phyloP scores from a whole-genome alignment of 2,797 vertebrate genomes.

The Benthosema pterotum region DNA sequence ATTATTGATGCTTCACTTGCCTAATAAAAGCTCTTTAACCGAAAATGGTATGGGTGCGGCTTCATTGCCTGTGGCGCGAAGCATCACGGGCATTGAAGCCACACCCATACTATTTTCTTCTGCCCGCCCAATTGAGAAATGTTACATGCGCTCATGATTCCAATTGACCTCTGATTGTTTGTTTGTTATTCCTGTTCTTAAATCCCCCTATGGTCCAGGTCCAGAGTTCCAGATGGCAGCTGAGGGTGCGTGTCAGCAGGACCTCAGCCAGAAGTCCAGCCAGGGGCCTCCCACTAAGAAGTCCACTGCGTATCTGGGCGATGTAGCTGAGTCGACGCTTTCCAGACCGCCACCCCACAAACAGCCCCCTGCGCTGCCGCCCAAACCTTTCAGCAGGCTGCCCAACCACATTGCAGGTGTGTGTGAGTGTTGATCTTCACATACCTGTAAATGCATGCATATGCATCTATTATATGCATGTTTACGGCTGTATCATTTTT shows the following conservation, averaged over 20 bases:
- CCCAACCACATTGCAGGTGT: constrained; percentile 89
- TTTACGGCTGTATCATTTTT: too few relatives aligned
- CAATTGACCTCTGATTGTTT: background rate
- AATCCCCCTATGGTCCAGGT: constrained; percentile 78
- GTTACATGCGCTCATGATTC: too few relatives aligned
- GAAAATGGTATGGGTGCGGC: too few relatives aligned
- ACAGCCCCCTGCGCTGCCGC: constrained; percentile 94
- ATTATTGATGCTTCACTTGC: too few relatives aligned
- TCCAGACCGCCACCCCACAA: constrained; percentile 91
- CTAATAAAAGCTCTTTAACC: too few relatives aligned
- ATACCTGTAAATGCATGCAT: too few relatives aligned
- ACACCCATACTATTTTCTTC: too few relatives aligned
- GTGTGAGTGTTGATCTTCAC: background rate
- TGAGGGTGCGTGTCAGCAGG: constrained; percentile 83
- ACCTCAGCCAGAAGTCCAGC: constrained; percentile 84
- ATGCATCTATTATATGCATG: too few relatives aligned
- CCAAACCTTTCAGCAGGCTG: constrained; percentile 95
- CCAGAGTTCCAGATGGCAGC: constrained; percentile 83
- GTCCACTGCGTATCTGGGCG: constrained; percentile 80
- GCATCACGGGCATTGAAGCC: too few relatives aligned
- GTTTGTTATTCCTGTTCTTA: constrained; percentile 22
- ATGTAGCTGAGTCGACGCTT: constrained; percentile 83
- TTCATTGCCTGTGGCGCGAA: too few relatives aligned
- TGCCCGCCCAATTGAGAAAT: too few relatives aligned
- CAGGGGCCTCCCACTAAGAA: constrained; percentile 88